Evolutionary conservation across 2,888 invertebrate species (phyloP), one percentile per base, ranked within the genome.

Genomic region (Falcaria lacertinaria): DNA sequence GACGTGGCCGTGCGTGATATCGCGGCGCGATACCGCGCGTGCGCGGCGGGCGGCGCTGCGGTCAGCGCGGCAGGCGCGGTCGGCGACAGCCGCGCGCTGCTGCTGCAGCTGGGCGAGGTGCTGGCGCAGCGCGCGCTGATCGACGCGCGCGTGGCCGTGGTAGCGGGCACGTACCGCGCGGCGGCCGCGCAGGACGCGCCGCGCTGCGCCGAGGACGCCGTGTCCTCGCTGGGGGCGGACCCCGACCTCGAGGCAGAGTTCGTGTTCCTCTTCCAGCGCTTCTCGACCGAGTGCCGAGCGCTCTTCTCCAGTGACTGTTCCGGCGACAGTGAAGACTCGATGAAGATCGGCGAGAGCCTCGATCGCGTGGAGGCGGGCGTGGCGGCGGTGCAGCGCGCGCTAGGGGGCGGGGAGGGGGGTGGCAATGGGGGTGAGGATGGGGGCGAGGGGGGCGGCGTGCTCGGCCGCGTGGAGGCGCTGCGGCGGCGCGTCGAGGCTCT

Each of bases 91-190:
- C 69, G 73, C 44, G 72, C 57, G 33, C 55, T 70, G 48, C 58
- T 70, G 50, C 60, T 55, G 40, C 68, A 64, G 62, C 66, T 70
- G 60, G 74, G 67, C 42, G 74, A 62, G 60, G 72, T 69, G 47
- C 63, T 70, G 48, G 71, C 69, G 50, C 64, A 64, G 69, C 72
- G 73, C 41, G 81, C 68, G 52, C 81, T 95, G 45, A 92, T 95
- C 42, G 94, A 95, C 80, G 94, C 95, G 42, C 91, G 94, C 61
- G 92, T 95, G 58, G 90, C 91, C 39, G 92, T 94, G 39, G 85
- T 94, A 38, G 91, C 91, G 56, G 92, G 92, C 45, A 91, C 91
- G 41, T 87, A 89, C 60, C 75, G 80, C 50, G 87, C 88, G 39
- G 69, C 60, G 50, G 55, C 58, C 33, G 47, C 33, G 52, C 49